Conservation (phyloP, 2,113 vertebrate genomes). For the Pycnonotus jocosus region DNA sequence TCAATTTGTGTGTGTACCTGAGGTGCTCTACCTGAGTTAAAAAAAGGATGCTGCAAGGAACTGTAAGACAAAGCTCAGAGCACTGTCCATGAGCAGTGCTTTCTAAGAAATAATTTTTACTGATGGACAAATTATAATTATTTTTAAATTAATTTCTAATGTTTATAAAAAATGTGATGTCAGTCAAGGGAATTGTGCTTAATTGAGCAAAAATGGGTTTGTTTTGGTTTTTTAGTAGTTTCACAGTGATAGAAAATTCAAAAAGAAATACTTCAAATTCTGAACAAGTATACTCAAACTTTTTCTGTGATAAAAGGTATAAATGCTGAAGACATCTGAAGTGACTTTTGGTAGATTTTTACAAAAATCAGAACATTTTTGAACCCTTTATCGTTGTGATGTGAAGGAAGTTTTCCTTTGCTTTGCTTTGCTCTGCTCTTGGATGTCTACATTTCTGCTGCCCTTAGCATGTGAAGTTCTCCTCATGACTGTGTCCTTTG, state of each 20-base stretch:
- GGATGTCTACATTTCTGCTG: neutral
- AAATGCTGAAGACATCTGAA: conserved; percentile 11
- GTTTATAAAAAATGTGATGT: neutral
- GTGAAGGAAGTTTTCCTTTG: neutral
- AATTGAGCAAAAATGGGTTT: conserved; percentile 6
- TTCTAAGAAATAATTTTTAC: neutral
- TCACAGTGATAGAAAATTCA: neutral
- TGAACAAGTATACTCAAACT: neutral
- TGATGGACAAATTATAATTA: conserved; percentile 9
- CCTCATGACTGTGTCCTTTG: conserved; percentile 27
- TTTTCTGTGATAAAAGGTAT: neutral
- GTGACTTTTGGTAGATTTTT: neutral
- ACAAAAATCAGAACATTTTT: neutral
- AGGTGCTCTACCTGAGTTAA: neutral
- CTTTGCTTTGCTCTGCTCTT: conserved; percentile 10
- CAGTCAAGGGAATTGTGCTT: neutral
- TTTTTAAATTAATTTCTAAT: conserved; percentile 14
- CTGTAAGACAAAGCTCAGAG: neutral
- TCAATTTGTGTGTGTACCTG: neutral
- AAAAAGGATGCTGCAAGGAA: neutral
- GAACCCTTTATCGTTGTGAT: conserved; percentile 7
- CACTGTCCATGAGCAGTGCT: fast-evolving
- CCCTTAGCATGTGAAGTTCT: conserved; percentile 33
- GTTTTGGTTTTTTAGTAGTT: conserved; percentile 37
- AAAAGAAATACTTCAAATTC: conserved; percentile 21